phyloP scores from a whole-genome alignment of 2,797 vertebrate genomes.

The Scleropages formosus region DNA sequence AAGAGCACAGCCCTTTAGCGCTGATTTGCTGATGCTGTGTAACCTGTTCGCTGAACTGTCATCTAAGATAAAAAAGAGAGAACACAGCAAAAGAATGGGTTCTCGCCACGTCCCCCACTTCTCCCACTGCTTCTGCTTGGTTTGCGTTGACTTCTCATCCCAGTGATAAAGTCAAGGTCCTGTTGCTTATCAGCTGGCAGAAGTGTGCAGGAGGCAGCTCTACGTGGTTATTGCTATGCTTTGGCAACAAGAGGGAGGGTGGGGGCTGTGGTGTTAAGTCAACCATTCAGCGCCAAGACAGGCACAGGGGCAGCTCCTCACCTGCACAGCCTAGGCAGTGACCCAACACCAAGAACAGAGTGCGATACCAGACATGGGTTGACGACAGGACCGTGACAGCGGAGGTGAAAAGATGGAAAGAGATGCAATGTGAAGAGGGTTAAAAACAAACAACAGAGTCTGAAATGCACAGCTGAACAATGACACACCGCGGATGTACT shows the following conservation, averaged over 20 bases:
- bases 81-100: background rate
- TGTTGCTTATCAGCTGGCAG: background rate
- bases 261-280: background rate
- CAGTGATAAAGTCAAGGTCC: background rate
- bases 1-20: background rate
- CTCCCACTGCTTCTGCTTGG: background rate
- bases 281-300: constrained; percentile 36
- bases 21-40: background rate
- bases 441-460: constrained; percentile 22
- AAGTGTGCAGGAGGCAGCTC: constrained; percentile 32
- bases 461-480: background rate
- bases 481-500: no score
- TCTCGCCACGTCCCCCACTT: background rate
- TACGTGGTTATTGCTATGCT: constrained; percentile 41
- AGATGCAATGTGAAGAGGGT: constrained; percentile 67
- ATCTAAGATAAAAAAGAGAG: background rate
- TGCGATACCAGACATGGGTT: constrained; percentile 76
- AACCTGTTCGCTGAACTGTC: background rate
- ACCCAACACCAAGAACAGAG: constrained; percentile 81
- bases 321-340: constrained; percentile 86
- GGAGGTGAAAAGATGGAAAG: constrained; percentile 64
- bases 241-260: background rate
- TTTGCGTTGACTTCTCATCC: constrained; percentile 8
- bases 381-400: constrained; percentile 60
- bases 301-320: constrained; percentile 76